These are phyloP conservation scores for Eolophus roseicapilla DNA, from an alignment of 2,113 vertebrate species.

Conservation along the genomic window DNA sequence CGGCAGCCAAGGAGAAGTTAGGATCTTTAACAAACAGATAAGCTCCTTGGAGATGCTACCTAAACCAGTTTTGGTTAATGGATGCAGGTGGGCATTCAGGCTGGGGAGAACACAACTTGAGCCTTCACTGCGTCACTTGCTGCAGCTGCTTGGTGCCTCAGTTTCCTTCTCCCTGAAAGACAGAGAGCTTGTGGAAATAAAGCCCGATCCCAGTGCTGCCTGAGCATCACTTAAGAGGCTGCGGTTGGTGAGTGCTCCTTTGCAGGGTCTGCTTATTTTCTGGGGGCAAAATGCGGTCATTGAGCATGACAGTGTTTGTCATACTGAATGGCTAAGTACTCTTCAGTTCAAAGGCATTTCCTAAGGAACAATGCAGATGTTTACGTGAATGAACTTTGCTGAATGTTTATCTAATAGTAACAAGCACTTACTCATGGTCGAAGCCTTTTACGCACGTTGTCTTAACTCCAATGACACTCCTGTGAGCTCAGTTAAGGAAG, in stretches of 20 bases:
- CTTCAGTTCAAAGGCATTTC: conserved; percentile 24
- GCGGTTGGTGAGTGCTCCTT: background rate
- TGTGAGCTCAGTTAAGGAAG: background rate
- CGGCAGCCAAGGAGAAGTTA: background rate
- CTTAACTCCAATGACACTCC: background rate
- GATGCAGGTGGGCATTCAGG: background rate
- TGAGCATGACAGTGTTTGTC: background rate
- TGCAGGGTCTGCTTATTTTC: background rate
- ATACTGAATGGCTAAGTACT: background rate
- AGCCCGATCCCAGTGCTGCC: background rate
- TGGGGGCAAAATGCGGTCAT: background rate
- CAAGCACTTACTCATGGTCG: background rate
- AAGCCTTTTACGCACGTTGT: background rate
- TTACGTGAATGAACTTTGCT: background rate
- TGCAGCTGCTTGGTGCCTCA: background rate
- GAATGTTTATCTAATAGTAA: background rate
- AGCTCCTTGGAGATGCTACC: background rate
- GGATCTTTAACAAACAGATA: background rate
- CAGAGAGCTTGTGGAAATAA: background rate
- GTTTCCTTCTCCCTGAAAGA: background rate
- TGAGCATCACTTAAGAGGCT: background rate
- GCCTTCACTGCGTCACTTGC: background rate
- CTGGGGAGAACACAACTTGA: background rate
- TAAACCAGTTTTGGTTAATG: background rate
- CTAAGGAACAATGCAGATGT: conserved; percentile 20